Base-by-base conservation (phyloP, 2,888 invertebrate species). In the Dexiosoma caninum region DNA sequence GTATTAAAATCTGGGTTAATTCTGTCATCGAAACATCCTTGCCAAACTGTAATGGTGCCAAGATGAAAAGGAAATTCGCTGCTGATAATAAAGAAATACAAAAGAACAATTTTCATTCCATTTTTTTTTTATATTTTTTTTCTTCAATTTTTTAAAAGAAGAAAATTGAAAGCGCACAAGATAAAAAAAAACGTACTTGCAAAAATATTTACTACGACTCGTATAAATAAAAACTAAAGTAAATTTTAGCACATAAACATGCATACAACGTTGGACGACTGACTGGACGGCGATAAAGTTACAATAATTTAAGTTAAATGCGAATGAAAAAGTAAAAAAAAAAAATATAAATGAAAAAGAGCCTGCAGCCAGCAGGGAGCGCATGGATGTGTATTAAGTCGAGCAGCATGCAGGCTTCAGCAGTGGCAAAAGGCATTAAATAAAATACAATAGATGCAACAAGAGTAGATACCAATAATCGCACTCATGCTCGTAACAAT, bases 251-350 rank as follows among this genome's bases (percentile, higher is more conserved):
- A 67, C 67, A 51, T 35, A 51, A 53, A 60, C 42, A 21, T 27
- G 23, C 35, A 55, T 42, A 67, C 40, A 60, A 51, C 60, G 60
- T 71, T 71, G 57, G 70, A 51, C 60, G 60, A 66, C 64, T 57
- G 70, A 71, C 64, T 57, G 77, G 49, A 57, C 64, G 77, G 77
- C 70, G 77, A 78, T 71, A 71, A 78, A 78, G 57, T 78, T 71
- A 42, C 60, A 78, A 64, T 71, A 71, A 62, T 62, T 70, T 69
- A 62, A 70, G 46, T 70, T 62, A 62, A 76, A 77, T 64, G 67
- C 16, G 21, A 40, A 40, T 40, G n/a, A 40, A 40, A 35, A 51
- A 35, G 46, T 8, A 35, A 57, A 57, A 55, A 57, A 30, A 49
- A 35, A 49, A 66, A 64, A 57, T n/a, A n/a, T n/a, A 27, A 27